Conservation (phyloP, 2,888 invertebrate species). For the Trichogramma dendrolimi region DNA sequence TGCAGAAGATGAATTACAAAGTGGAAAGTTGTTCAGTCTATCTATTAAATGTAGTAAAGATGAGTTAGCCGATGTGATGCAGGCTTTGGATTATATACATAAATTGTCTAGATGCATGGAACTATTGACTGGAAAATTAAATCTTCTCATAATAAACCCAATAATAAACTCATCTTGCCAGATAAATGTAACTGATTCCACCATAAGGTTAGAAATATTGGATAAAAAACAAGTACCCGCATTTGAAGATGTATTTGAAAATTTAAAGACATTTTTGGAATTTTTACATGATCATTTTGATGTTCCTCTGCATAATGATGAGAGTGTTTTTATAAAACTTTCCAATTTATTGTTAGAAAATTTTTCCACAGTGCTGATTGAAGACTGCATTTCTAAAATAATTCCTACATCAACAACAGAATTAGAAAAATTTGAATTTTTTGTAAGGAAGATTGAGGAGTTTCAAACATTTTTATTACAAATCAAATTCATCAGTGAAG, state of each 20-base stretch:
- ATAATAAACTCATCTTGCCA: conserved; percentile 56
- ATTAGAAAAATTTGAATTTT: conserved; percentile 61
- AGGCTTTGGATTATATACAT: conserved; percentile 49
- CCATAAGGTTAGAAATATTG: conserved; percentile 51
- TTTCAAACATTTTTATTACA: conserved; percentile 64
- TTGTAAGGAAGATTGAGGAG: conserved; percentile 62
- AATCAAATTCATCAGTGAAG: conserved; percentile 58
- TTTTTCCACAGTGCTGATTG: conserved; percentile 64
- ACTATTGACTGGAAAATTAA: conserved; percentile 59
- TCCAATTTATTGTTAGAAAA: conserved; percentile 56
- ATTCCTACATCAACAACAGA: conserved; percentile 74
- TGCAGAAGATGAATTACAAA: conserved; percentile 21
- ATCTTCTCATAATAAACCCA: conserved; percentile 58
- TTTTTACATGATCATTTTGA: conserved; percentile 60
- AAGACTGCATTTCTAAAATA: conserved; percentile 70
- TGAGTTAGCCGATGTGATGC: conserved; percentile 47
- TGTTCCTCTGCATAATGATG: conserved; percentile 50
- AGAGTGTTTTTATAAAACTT: conserved; percentile 56
- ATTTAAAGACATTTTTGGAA: conserved; percentile 58
- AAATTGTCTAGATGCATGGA: conserved; percentile 56
- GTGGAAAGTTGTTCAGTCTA: conserved; percentile 20
- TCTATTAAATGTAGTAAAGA: conserved; percentile 31
- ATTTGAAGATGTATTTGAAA: conserved; percentile 58
- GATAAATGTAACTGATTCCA: conserved; percentile 51
- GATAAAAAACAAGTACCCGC: conserved; percentile 48